These are phyloP conservation scores for Ptilonorhynchus violaceus DNA, from an alignment of 2,113 vertebrate species.

Conservation along the genomic window DNA sequence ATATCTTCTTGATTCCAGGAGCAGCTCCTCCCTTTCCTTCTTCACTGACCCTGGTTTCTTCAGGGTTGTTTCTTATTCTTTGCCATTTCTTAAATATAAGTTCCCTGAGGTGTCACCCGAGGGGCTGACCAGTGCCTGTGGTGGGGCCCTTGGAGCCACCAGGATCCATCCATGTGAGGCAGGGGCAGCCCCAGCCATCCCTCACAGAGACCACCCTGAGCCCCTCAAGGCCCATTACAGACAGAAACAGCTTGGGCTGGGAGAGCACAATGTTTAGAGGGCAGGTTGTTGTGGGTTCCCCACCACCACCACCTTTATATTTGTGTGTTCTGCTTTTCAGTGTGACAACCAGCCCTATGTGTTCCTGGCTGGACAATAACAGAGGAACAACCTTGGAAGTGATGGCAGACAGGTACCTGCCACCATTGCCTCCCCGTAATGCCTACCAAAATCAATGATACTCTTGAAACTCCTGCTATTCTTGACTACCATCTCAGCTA, in stretches of 20 bases:
- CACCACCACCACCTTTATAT: not conserved
- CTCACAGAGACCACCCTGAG: not conserved
- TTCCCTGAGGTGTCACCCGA: fast-evolving
- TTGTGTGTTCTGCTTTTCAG: not conserved
- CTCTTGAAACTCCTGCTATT: not conserved
- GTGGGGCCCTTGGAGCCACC: fast-evolving
- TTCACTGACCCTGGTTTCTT: too few species aligned
- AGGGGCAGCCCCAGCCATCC: fast-evolving
- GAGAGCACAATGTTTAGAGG: fast-evolving
- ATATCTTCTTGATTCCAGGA: fast-evolving
- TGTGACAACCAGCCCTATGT: not conserved
- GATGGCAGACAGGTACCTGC: fast-evolving
- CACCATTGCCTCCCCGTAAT: not conserved
- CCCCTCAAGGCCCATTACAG: not conserved
- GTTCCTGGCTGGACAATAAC: not conserved
- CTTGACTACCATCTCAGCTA: not conserved
- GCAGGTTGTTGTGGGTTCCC: not conserved
- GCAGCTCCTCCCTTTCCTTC: not conserved
- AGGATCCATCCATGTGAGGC: not conserved
- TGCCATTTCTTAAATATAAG: not conserved
- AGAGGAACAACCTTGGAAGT: not conserved
- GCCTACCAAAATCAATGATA: not conserved
- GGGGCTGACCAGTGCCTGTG: too few species aligned
- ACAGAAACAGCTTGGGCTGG: fast-evolving
- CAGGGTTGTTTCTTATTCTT: not conserved